Base-by-base conservation (phyloP, 2,888 invertebrate species). In the Agonopterix alstromeriana region DNA sequence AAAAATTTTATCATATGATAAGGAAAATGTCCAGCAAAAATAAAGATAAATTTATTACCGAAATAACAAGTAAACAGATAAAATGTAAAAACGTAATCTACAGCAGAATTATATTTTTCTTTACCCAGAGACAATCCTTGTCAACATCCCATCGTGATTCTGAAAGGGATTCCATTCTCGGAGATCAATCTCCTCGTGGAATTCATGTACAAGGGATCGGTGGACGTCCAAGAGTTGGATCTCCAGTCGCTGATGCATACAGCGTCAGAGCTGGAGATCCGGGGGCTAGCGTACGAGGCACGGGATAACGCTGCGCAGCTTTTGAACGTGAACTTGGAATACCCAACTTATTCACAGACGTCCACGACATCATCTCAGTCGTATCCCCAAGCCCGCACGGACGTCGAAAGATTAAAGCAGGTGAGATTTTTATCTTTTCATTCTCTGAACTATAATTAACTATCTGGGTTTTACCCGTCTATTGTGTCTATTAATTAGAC, bases 171-270 rank as follows among this genome's bases (percentile, higher is more conserved):
- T 27, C 90, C 91, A 0, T 90, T 91, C 61, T 90, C 90, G 47
- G 92, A 93, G 74, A 92, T 93, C 85, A 91, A 92, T 67, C 88
- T 92, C 52, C 83, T 93, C 40, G 82, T 93, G 53, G 93, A 93
- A 68, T 92, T 93, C 56, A 93, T 93, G 91, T 94, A 94, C 74
- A 91, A 92, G 57, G 93, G 94, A 0, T 92, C 91, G 2, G 92
- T 93, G 51, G 92, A 93, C 61, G 91, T 93, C 5, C 90, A 92
- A 46, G 91, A 92, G 53, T 83, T 92, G 57, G 91, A 91, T 61
- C 73, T 93, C 36, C 91, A 92, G 54, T 90, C 91, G 0, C 67
- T 94, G 48, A 91, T 92, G 79, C 91, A 92, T 61, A 91, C 93
- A 36, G 93, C 93, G 0, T 91, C 92, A 3, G 93, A 93, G 61